A percentile compares a stretch with the other conserved stretches of the same genome.
These are phyloP conservation scores for Drosophila pseudotakahashii DNA, from an alignment of 2,888 invertebrate genomes.

Conservation along the genomic window DNA sequence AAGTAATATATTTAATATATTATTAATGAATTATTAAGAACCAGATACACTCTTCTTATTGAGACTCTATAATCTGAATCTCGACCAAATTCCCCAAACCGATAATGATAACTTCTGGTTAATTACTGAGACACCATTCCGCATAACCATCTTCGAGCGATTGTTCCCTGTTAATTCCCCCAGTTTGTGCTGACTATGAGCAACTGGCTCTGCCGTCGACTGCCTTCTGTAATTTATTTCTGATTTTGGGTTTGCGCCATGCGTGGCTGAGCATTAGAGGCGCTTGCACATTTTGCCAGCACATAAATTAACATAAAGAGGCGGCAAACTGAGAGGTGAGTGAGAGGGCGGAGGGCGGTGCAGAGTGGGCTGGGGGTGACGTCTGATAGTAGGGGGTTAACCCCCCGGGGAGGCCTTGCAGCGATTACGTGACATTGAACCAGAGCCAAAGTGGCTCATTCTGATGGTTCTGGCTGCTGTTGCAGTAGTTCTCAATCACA, in stretches of 20 bases:
- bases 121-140: slow-evolving; percentile 11
- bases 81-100: no score
- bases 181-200: slow-evolving; percentile 60
- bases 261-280: slow-evolving; percentile 73
- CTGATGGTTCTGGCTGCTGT: slow-evolving; percentile 34
- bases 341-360: not conserved
- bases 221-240: slow-evolving; percentile 66
- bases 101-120: slow-evolving; percentile 9
- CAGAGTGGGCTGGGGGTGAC: slow-evolving; percentile 1
- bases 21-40: no score
- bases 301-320: slow-evolving; percentile 76
- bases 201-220: slow-evolving; percentile 50
- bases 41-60: no score
- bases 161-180: slow-evolving; percentile 24
- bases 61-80: no score
- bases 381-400: not conserved
- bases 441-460: slow-evolving; percentile 58
- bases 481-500: slow-evolving; percentile 40
- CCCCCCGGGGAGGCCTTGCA: slow-evolving; percentile 54
- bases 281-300: slow-evolving; percentile 79
- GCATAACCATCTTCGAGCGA: slow-evolving; percentile 27
- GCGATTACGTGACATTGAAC: slow-evolving; percentile 75
- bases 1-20: no score
- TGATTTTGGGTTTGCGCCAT: slow-evolving; percentile 72
- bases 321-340: slow-evolving; percentile 21